phyloP scores from a whole-genome alignment of 2,888 invertebrate genomes.

The Pheosia gnoma region DNA sequence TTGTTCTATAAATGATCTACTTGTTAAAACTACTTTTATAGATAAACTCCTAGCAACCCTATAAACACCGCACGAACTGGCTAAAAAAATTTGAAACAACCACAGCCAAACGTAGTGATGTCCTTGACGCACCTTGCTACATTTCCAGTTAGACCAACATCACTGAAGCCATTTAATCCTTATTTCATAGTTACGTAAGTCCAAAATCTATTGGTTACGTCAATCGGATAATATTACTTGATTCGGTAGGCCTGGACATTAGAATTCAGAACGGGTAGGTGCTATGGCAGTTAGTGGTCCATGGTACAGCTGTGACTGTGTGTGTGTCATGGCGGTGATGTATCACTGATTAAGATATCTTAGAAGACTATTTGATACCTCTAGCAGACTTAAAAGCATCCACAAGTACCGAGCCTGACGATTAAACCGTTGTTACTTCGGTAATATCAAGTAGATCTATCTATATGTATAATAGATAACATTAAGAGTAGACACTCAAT shows the following conservation, averaged over 20 bases:
- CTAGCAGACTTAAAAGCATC: too few relatives aligned
- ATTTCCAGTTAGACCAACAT: slow-evolving; percentile 56
- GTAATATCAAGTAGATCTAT: too few relatives aligned
- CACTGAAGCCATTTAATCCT: slow-evolving; percentile 38
- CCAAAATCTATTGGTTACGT: slow-evolving; percentile 36
- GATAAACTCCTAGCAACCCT: slow-evolving; percentile 33
- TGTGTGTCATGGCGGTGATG: slow-evolving; percentile 18
- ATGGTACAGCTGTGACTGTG: slow-evolving; percentile 47
- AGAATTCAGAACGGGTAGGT: slow-evolving; percentile 61
- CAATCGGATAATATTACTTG: slow-evolving; percentile 21
- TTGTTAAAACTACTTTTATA: too few relatives aligned
- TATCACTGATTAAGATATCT: slow-evolving; percentile 21
- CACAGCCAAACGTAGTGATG: slow-evolving; percentile 58
- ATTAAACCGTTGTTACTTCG: not conserved
- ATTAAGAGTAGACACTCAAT: too few relatives aligned
- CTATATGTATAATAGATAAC: too few relatives aligned
- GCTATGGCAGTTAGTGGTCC: slow-evolving; percentile 46
- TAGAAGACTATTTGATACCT: slow-evolving; percentile 28
- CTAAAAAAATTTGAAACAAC: slow-evolving; percentile 63
- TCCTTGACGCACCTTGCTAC: slow-evolving; percentile 75
- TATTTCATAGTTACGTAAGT: slow-evolving; percentile 43
- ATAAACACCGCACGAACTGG: slow-evolving; percentile 52
- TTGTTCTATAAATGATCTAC: too few relatives aligned
- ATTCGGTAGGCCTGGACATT: slow-evolving; percentile 48
- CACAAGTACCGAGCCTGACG: too few relatives aligned